Evolutionary conservation across 2,888 invertebrate species (phyloP).

Genomic region (Mythimna pallens): DNA sequence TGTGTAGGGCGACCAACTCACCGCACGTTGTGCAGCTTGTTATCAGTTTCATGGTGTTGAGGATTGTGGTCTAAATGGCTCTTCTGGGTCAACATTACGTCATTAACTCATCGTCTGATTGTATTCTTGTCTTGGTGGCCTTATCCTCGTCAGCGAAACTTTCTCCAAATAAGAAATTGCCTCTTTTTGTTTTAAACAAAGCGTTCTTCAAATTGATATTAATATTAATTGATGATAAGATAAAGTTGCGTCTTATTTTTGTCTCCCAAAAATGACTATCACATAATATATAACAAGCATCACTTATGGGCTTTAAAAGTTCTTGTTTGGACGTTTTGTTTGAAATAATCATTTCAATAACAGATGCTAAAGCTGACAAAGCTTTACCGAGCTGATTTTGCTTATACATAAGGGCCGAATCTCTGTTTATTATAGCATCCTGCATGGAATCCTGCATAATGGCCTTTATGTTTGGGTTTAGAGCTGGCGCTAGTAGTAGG

Average conservation of each 20-base stretch:
- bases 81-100: background rate
- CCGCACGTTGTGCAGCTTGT: background rate
- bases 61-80: conserved; percentile 5
- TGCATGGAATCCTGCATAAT: background rate
- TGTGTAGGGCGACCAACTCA: too few relatives aligned
- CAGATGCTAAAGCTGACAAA: conserved; percentile 3
- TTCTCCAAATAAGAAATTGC: conserved; percentile 9
- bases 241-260: conserved; percentile 1
- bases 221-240: background rate
- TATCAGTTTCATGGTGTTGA: background rate
- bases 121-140: background rate
- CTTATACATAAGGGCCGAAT: background rate
- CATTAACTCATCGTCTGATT: background rate
- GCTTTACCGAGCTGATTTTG: conserved; percentile 11
- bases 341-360: background rate
- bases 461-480: background rate
- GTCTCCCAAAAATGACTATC: conserved; percentile 6
- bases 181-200: conserved; percentile 4
- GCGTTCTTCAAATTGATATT: conserved; percentile 2
- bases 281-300: conserved; percentile 4
- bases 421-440: background rate
- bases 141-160: background rate
- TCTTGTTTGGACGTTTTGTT: conserved; percentile 2
- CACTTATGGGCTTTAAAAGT: background rate
- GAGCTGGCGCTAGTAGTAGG: background rate